A percentile compares a stretch with the other conserved stretches of the same genome.
These are phyloP conservation scores for Petrocephalus sullivani DNA, from an alignment of 2,797 vertebrate genomes.

Conservation along the genomic window DNA sequence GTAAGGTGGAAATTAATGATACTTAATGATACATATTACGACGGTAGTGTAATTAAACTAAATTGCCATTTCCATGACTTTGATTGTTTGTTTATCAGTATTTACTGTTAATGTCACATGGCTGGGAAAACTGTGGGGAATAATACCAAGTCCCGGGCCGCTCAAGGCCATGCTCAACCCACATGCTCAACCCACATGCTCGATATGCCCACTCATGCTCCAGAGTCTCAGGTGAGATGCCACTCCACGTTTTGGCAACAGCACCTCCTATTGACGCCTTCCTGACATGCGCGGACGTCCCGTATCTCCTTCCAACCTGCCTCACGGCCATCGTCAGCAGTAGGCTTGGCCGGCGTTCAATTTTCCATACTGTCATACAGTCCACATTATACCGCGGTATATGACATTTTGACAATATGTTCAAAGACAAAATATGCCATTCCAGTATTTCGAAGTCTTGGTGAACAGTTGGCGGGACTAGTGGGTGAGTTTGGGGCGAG, in stretches of 20 bases:
- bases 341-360: neutral
- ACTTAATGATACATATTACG: constrained; percentile 33
- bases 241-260: neutral
- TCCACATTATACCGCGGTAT: neutral
- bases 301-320: neutral
- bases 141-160: neutral
- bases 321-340: neutral
- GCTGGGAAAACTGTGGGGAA: constrained; percentile 8
- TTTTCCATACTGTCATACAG: neutral
- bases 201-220: neutral
- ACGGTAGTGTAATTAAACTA: constrained; percentile 34
- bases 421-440: neutral
- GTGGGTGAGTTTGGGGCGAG: too few relatives aligned
- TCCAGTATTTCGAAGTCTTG: too few relatives aligned
- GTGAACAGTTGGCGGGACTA: too few relatives aligned
- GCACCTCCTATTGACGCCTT: neutral
- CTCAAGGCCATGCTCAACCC: neutral
- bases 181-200: too few relatives aligned
- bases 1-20: constrained; percentile 36
- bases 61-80: constrained; percentile 32
- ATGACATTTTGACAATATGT: neutral
- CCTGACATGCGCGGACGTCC: neutral
- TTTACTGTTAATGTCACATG: constrained; percentile 35
- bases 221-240: neutral
- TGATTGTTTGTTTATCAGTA: constrained; percentile 37